phyloP scores from a whole-genome alignment of 2,888 invertebrate species.

The Portevinia maculata region DNA sequence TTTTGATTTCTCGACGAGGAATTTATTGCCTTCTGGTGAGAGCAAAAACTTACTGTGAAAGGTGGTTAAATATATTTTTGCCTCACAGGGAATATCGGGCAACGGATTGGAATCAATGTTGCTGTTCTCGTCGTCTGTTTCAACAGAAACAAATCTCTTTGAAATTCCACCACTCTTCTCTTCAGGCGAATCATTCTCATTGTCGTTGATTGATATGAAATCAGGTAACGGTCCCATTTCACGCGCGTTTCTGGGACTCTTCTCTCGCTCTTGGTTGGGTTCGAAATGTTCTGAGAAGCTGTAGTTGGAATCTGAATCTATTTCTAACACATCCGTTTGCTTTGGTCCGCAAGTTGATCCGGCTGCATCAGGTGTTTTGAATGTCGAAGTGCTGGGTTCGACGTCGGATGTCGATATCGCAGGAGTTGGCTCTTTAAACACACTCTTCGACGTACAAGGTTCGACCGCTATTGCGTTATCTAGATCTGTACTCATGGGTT shows the following conservation, averaged over 20 bases:
- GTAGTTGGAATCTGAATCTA: conserved; percentile 82
- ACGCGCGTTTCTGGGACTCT: conserved; percentile 22
- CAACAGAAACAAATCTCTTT: conserved; percentile 75
- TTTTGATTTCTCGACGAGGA: conserved; percentile 81
- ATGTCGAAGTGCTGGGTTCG: conserved; percentile 16
- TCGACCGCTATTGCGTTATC: conserved; percentile 14
- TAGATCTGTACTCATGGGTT: neutral
- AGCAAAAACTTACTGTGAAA: conserved; percentile 83
- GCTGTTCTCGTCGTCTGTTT: conserved; percentile 70
- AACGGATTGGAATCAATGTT: conserved; percentile 43
- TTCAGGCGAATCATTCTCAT: conserved; percentile 26
- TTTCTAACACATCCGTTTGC: conserved; percentile 27
- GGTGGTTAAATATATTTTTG: conserved; percentile 84
- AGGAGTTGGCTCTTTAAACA: conserved; percentile 4
- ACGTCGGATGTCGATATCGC: neutral
- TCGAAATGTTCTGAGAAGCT: conserved; percentile 82
- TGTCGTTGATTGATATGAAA: conserved; percentile 78
- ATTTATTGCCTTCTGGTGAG: conserved; percentile 83
- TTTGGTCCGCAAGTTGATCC: conserved; percentile 10
- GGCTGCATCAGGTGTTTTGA: conserved; percentile 48
- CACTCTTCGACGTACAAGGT: conserved; percentile 17
- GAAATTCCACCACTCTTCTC: conserved; percentile 76
- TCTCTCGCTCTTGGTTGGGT: conserved; percentile 68
- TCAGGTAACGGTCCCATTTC: conserved; percentile 79
- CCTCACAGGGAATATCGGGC: conserved; percentile 79